A percentile compares a stretch with the other conserved stretches of the same genome.
Evolutionary conservation across 2,113 vertebrate species (phyloP).

Genomic region (Colius striatus): DNA sequence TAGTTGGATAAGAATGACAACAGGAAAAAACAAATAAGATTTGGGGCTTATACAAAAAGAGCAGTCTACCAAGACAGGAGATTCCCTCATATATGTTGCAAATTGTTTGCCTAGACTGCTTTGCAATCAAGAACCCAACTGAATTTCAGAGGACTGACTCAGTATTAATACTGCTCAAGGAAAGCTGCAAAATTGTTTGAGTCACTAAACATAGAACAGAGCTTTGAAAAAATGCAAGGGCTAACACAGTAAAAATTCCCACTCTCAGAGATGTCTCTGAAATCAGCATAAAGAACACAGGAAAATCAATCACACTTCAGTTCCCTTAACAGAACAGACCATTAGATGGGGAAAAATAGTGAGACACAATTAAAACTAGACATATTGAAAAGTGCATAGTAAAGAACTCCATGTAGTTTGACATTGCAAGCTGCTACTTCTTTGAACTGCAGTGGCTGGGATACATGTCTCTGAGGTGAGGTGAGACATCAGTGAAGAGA

Average conservation of each 20-base stretch:
- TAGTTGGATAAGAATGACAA: not conserved
- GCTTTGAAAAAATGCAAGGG: not conserved
- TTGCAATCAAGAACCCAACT: not conserved
- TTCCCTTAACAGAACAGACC: not conserved
- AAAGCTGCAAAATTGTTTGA: not conserved
- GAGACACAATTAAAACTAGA: not conserved
- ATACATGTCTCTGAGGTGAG: not conserved
- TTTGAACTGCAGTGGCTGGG: not conserved
- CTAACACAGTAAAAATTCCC: not conserved
- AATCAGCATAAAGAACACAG: not conserved
- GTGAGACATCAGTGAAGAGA: not conserved
- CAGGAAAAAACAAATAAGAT: not conserved
- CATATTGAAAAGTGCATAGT: not conserved
- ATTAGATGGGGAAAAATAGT: not conserved
- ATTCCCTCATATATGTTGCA: not conserved
- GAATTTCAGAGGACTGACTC: not conserved
- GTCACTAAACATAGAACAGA: not conserved
- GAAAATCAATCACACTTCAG: not conserved
- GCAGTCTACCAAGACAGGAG: not conserved
- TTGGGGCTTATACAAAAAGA: not conserved
- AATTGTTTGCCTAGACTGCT: not conserved
- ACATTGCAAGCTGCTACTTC: not conserved
- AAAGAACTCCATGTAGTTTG: not conserved
- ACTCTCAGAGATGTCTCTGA: not conserved
- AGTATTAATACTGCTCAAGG: not conserved